Base-by-base conservation (phyloP, 1,140 invertebrate species). In the Phymastichus coffea region DNA sequence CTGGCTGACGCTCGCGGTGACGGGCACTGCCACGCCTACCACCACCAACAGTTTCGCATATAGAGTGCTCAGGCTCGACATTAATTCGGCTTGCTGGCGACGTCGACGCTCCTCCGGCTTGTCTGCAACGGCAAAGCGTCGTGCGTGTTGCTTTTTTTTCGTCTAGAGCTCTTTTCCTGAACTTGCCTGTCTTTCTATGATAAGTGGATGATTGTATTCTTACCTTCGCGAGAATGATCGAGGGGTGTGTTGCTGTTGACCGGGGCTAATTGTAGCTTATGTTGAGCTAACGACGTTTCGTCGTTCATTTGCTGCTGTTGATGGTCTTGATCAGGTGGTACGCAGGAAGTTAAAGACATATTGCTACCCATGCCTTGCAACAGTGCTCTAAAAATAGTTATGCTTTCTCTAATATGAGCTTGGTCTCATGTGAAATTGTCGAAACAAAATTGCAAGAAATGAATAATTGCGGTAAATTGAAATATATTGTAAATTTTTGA, bases 41-140 rank as follows among this genome's bases (percentile, higher is more conserved):
- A 93, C 88, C 22, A 93, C 87, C 40, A 93, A 70, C 4, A 92
- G 76, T 71, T 92, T 91, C 4, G 86, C 88, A 77, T 93, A 93
- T 2, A 93, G 76, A 1, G 88, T 89, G 65, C 89, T 91, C 49
- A 92, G 71, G 33, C 83, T 80, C 3, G 78, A 76, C 30, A 79
- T 73, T 48, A 82, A 65, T 61, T 72, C 66, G 8, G 70, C 61
- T 0, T 73, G 69, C 48, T 71, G 67, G 53, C 33, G 30, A 10
- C 7, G 28, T 40, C 4, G 25, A 10, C 10, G 4, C 4, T 28
- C 12, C 23, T 6, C 4, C n/a, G 17, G 43, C 2, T 56, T 56
- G 17, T 35, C 53, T 43, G 40, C 3, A 43, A 22, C 14, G 17
- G 19, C 2, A 17, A n/a, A n/a, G n/a, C n/a, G n/a, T n/a, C n/a